Evolutionary conservation across 2,113 vertebrate genomes (phyloP).

Genomic region (Gnathonemus echidnorhynchus): DNA sequence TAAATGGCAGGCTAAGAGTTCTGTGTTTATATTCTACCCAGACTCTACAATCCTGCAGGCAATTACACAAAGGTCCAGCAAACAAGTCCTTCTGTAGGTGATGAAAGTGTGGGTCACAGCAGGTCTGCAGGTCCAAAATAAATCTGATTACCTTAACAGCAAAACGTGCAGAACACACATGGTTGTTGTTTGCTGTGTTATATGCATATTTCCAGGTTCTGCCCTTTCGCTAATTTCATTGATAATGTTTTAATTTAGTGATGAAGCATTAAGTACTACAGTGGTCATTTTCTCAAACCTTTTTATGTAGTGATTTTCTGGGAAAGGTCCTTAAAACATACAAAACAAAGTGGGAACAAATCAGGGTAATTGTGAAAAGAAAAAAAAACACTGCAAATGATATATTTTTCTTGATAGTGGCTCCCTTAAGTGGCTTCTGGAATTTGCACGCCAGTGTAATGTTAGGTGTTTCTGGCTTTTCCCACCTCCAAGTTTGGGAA

Average conservation of each 20-base stretch:
- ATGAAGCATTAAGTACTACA: neutral
- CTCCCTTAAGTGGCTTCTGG: neutral
- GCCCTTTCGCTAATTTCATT: neutral
- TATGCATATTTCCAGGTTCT: neutral
- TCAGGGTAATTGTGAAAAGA: neutral
- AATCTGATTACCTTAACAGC: neutral
- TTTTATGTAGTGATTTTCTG: neutral
- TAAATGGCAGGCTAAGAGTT: neutral
- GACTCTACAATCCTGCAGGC: neutral
- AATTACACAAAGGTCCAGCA: neutral
- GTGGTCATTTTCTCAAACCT: neutral
- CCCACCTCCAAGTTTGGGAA: conserved; percentile 5
- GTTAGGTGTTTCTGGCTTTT: neutral
- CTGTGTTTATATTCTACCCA: neutral
- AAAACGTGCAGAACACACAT: neutral
- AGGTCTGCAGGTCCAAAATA: neutral
- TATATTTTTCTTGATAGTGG: neutral
- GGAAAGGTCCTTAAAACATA: neutral
- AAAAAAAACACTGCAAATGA: neutral
- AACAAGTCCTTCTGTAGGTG: neutral
- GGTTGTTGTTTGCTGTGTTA: neutral
- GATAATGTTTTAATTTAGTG: neutral
- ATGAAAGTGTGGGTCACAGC: neutral
- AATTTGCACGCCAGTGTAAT: neutral
- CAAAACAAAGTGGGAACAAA: neutral